These are phyloP conservation scores for Micromys minutus DNA, from an alignment of 2,113 vertebrate species.

Conservation along the genomic window DNA sequence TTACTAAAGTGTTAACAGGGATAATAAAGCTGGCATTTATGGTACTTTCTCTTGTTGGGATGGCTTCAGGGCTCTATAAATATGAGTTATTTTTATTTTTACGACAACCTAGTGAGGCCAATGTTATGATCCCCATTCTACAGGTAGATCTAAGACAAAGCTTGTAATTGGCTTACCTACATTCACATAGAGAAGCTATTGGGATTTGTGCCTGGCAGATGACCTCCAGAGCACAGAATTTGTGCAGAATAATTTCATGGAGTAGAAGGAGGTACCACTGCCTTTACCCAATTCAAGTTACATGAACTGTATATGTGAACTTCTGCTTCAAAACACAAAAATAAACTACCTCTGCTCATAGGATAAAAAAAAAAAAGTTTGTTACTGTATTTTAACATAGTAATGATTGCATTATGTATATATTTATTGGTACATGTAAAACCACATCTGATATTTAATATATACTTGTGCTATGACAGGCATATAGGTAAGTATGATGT, in stretches of 20 bases:
- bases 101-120: rapidly evolving
- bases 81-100: background rate
- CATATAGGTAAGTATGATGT: background rate
- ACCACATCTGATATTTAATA: background rate
- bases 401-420: background rate
- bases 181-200: background rate
- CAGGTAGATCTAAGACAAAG: background rate
- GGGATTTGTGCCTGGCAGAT: background rate
- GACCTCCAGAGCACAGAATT: background rate
- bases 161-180: background rate
- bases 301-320: background rate
- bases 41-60: background rate
- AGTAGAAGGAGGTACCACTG: background rate
- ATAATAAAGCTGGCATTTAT: background rate
- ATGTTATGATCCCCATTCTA: background rate
- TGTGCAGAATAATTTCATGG: background rate
- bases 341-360: background rate
- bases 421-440: background rate
- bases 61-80: background rate
- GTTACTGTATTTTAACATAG: background rate
- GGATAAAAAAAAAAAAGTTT: background rate
- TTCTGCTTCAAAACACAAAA: background rate
- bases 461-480: background rate
- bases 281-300: background rate
- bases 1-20: background rate